A percentile compares a stretch with the other conserved stretches of the same genome.
Conservation (phyloP, 2,888 invertebrate species). For the Ichneumoninae sp. region DNA sequence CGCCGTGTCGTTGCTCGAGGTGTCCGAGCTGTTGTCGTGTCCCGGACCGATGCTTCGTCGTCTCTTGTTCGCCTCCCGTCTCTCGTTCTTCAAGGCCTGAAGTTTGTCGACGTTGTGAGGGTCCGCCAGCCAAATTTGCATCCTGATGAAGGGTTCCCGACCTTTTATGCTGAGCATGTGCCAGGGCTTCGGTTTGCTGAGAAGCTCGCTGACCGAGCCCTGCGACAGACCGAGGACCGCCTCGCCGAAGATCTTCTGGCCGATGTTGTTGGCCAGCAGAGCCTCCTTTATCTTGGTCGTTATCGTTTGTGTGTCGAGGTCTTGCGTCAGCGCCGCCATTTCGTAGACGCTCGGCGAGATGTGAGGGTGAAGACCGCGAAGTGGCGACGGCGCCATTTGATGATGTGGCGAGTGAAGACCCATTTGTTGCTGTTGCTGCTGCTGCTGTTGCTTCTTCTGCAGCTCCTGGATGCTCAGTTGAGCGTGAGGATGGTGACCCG, state of each 20-base stretch:
- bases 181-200: constrained; percentile 99
- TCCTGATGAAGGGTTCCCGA: constrained; percentile 97
- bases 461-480: constrained; percentile 88
- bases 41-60: constrained; percentile 93
- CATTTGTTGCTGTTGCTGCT: constrained; percentile 86
- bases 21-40: constrained; percentile 94
- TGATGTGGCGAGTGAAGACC: constrained; percentile 87
- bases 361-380: constrained; percentile 92
- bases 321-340: constrained; percentile 98
- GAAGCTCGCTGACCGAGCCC: constrained; percentile 97
- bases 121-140: constrained; percentile 98
- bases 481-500: constrained; percentile 91
- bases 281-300: constrained; percentile 99
- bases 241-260: constrained; percentile 99
- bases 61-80: constrained; percentile 95
- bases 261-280: constrained; percentile 97
- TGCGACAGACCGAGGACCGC: constrained; percentile 98
- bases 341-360: constrained; percentile 98
- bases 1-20: constrained; percentile 94
- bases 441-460: constrained; percentile 86
- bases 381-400: constrained; percentile 87
- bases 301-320: constrained; percentile 97
- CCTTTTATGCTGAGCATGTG: constrained; percentile 99
- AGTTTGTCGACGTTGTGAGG: constrained; percentile 97
- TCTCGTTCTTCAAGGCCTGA: constrained; percentile 95